These are phyloP conservation scores for Spinus pinus DNA, from an alignment of 2,797 vertebrate species.

Conservation along the genomic window DNA sequence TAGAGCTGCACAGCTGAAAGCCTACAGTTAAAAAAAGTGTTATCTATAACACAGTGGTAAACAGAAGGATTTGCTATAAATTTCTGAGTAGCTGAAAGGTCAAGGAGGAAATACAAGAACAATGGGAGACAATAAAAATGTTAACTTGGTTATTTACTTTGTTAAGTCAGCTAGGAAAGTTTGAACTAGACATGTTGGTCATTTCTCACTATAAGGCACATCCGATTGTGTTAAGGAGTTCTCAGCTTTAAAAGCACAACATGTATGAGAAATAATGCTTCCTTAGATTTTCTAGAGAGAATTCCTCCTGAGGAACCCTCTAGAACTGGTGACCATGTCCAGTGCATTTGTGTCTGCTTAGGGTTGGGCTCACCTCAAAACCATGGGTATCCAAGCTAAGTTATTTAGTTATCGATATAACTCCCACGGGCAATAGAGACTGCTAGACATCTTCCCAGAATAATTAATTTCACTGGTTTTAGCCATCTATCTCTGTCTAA, in stretches of 20 bases:
- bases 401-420: not conserved
- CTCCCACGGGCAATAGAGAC: not conserved
- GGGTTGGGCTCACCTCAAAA: not conserved
- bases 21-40: not conserved
- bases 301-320: not conserved
- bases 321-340: not conserved
- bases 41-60: not conserved
- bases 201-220: not conserved
- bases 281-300: not conserved
- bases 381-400: not conserved
- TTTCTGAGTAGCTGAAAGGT: not conserved
- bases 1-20: slow-evolving; percentile 20
- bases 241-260: not conserved
- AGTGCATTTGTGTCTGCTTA: not conserved
- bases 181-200: not conserved
- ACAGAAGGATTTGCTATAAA: not conserved
- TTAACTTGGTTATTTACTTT: not conserved
- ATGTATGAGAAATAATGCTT: not conserved
- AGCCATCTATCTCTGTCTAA: not conserved
- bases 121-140: not conserved
- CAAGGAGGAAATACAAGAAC: not conserved
- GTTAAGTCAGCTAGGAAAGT: not conserved
- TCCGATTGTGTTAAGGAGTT: not conserved
- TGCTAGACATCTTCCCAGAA: not conserved
- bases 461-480: not conserved